Evolutionary conservation across 2,113 vertebrate species (phyloP).

Genomic region (Cromileptes altivelis): DNA sequence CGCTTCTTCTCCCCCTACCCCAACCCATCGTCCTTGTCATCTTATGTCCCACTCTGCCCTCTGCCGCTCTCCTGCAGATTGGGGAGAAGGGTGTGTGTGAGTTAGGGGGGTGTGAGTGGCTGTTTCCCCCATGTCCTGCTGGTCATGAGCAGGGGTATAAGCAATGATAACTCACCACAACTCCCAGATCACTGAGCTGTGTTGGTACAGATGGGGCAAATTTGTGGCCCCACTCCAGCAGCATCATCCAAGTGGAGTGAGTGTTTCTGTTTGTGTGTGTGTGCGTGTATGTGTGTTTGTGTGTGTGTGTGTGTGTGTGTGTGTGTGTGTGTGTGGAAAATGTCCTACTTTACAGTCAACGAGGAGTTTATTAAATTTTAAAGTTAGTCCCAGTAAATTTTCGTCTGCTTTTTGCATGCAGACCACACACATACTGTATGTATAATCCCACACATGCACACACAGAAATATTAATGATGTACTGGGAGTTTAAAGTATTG

Average conservation of each 20-base stretch:
- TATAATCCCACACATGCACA: slow-evolving; percentile 8
- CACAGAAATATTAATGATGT: slow-evolving; percentile 1
- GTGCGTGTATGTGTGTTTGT: slow-evolving; percentile 3
- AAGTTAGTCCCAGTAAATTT: slow-evolving; percentile 43
- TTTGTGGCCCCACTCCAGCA: slow-evolving; percentile 40
- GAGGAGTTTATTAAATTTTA: slow-evolving; percentile 55
- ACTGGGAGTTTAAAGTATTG: slow-evolving; percentile 36
- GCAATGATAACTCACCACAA: slow-evolving; percentile 44
- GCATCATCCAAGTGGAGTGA: slow-evolving; percentile 37
- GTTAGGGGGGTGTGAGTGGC: neutral
- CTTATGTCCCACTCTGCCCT: slow-evolving; percentile 60
- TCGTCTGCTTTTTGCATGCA: neutral
- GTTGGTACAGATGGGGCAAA: slow-evolving; percentile 33
- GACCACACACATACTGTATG: slow-evolving; percentile 23
- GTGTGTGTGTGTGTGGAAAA: slow-evolving; percentile 22
- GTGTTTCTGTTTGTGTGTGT: slow-evolving; percentile 15
- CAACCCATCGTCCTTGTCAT: slow-evolving; percentile 46
- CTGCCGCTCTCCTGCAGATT: slow-evolving; percentile 38
- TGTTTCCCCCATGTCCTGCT: slow-evolving; percentile 46
- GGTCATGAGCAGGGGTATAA: slow-evolving; percentile 54
- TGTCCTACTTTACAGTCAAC: slow-evolving; percentile 60
- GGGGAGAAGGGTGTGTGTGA: neutral
- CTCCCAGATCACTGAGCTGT: slow-evolving; percentile 53
- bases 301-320: slow-evolving; percentile 6
- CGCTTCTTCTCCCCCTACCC: slow-evolving; percentile 5